phyloP scores from a whole-genome alignment of 2,888 invertebrate species.

The Parasteatoda lunata region DNA sequence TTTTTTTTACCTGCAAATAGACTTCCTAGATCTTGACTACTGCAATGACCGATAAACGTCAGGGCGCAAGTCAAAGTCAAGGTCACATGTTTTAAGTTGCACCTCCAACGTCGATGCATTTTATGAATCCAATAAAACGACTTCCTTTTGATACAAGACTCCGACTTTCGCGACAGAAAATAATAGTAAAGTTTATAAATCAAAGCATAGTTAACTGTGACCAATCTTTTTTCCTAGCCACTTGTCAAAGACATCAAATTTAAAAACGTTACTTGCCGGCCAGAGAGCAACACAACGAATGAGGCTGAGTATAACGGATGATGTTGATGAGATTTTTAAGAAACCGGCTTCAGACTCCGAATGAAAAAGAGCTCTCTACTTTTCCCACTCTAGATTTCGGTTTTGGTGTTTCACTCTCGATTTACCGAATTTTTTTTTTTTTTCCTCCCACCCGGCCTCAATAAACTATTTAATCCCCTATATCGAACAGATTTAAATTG shows the following conservation, averaged over 20 bases:
- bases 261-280: not conserved
- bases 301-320: not conserved
- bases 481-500: too few relatives aligned
- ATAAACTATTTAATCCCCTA: not conserved
- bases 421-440: constrained; percentile 1
- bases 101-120: constrained; percentile 8
- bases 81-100: constrained; percentile 9
- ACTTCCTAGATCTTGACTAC: constrained; percentile 55
- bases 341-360: constrained; percentile 28
- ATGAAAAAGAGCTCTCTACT: not conserved
- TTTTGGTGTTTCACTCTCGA: constrained; percentile 46
- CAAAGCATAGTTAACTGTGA: too few relatives aligned
- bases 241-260: not conserved
- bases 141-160: not conserved
- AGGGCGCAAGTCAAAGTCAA: constrained; percentile 28
- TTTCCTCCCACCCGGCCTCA: not conserved
- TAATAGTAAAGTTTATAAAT: too few relatives aligned
- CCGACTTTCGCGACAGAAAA: not conserved
- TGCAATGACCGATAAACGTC: constrained; percentile 9
- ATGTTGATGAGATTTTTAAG: not conserved
- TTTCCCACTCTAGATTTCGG: constrained; percentile 10
- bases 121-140: not conserved
- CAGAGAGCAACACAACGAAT: not conserved
- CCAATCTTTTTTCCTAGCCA: not conserved
- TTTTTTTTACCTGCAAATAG: constrained; percentile 42